Percentiles rank a stretch among this genome's conserved stretches.
These are phyloP conservation scores for Volucella inflata DNA, from an alignment of 2,888 invertebrate species.

Conservation along the genomic window DNA sequence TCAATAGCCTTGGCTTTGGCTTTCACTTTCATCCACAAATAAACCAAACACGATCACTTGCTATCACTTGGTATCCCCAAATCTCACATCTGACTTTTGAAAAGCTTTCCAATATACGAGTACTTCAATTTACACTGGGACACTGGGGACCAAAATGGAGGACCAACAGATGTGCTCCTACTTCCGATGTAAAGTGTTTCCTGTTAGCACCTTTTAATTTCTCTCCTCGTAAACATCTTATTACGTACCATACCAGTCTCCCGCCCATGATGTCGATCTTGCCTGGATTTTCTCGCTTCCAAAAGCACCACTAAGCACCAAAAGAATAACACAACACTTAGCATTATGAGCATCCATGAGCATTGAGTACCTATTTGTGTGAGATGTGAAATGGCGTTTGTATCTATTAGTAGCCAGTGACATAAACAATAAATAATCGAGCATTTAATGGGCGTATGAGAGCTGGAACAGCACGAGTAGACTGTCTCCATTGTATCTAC, in stretches of 20 bases:
- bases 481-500: not conserved
- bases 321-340: conserved; percentile 37
- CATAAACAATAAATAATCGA: conserved; percentile 71
- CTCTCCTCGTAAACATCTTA: conserved; percentile 26
- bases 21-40: too few species aligned
- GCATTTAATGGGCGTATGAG: conserved; percentile 69
- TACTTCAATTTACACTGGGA: too few species aligned
- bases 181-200: conserved; percentile 35
- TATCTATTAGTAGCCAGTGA: conserved; percentile 69
- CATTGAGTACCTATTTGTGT: not conserved
- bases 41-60: too few species aligned
- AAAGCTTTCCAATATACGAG: too few species aligned
- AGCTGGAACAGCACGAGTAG: conserved; percentile 57
- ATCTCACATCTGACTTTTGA: too few species aligned
- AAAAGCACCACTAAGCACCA: conserved; percentile 26
- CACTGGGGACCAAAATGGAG: too few species aligned
- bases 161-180: conserved; percentile 3
- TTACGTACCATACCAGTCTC: conserved; percentile 13
- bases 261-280: not conserved
- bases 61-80: too few species aligned
- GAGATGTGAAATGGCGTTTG: conserved; percentile 57
- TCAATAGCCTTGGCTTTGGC: too few species aligned
- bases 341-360: conserved; percentile 32
- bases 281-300: not conserved
- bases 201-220: conserved; percentile 58